These are phyloP conservation scores for Bradynema listronoti DNA, from an alignment of 1,140 invertebrate genomes.

Conservation along the genomic window DNA sequence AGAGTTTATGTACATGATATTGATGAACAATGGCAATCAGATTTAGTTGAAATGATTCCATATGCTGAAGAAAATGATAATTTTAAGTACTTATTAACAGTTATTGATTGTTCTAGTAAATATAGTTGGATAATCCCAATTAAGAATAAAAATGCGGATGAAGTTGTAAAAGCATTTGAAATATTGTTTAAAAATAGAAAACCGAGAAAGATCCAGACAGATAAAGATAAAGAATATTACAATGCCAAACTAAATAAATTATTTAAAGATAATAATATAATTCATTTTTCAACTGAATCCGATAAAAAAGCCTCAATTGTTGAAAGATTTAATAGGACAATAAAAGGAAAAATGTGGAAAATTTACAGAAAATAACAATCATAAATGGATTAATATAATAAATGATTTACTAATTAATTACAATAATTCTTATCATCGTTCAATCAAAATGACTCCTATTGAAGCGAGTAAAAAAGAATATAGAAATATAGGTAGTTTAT, in stretches of 20 bases:
- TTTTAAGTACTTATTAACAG: constrained; percentile 59
- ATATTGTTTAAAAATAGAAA: constrained; percentile 41
- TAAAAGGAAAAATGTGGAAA: constrained; percentile 48
- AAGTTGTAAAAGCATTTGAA: constrained; percentile 38
- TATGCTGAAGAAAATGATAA: constrained; percentile 57
- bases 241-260: constrained; percentile 29
- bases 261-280: constrained; percentile 14
- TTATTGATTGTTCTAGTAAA: constrained; percentile 61
- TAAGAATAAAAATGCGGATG: constrained; percentile 59
- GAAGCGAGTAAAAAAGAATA: constrained; percentile 21
- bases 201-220: constrained; percentile 60
- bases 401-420: constrained; percentile 41
- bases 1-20: constrained; percentile 36
- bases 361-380: constrained; percentile 42
- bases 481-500: constrained; percentile 13
- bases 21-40: constrained; percentile 58
- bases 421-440: constrained; percentile 43
- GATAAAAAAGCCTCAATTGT: constrained; percentile 52
- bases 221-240: constrained; percentile 59
- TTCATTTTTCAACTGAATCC: constrained; percentile 1
- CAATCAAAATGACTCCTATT: constrained; percentile 32
- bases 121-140: constrained; percentile 60
- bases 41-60: constrained; percentile 54
- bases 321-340: constrained; percentile 53
- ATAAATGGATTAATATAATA: constrained; percentile 40